These are phyloP conservation scores for Gambelia wislizenii DNA, from an alignment of 2,797 vertebrate genomes.

Conservation along the genomic window DNA sequence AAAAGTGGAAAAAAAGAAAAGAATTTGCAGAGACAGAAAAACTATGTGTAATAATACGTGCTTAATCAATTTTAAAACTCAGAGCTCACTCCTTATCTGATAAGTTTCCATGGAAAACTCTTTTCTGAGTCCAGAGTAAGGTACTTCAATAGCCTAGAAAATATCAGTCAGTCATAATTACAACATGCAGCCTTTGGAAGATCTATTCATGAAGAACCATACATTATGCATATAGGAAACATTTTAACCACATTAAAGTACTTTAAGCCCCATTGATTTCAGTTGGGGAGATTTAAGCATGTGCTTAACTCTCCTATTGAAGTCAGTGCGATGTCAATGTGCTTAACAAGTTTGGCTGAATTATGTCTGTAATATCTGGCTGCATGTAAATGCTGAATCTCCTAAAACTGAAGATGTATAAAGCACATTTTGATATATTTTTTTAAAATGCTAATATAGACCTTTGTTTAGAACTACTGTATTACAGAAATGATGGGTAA, in stretches of 20 bases:
- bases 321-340: neutral
- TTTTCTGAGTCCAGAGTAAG: neutral
- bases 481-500: neutral
- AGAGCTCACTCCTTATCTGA: neutral
- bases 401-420: neutral
- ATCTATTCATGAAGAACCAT: neutral
- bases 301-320: neutral
- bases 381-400: neutral
- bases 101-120: neutral
- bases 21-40: constrained; percentile 2
- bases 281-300: neutral
- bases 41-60: neutral
- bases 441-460: neutral
- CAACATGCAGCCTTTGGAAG: neutral
- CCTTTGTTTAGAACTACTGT: neutral
- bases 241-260: neutral
- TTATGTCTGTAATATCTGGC: neutral
- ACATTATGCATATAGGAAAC: too few relatives aligned
- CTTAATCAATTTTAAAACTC: constrained; percentile 6
- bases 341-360: neutral
- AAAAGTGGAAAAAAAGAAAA: too few relatives aligned
- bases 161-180: neutral
- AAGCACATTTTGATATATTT: neutral
- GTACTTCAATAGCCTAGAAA: neutral
- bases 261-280: neutral